Conservation (phyloP, 2,888 invertebrate species). For the Nymphalis urticae region DNA sequence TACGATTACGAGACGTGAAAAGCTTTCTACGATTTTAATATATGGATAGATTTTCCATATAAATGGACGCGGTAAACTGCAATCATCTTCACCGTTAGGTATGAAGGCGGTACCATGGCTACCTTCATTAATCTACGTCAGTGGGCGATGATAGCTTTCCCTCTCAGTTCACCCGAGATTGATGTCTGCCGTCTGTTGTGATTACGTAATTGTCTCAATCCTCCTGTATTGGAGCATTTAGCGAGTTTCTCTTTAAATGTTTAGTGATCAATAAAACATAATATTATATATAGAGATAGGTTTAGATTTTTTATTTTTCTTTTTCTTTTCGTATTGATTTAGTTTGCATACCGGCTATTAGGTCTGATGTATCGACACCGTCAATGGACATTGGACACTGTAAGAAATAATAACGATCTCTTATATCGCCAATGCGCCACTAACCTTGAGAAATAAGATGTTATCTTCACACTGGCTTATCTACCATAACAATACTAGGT, state of each 20-base stretch:
- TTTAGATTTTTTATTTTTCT: no score
- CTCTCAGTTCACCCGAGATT: slow-evolving; percentile 38
- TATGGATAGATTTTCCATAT: slow-evolving; percentile 29
- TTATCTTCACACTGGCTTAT: no score
- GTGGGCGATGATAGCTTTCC: slow-evolving; percentile 42
- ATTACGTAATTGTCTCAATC: slow-evolving; percentile 42
- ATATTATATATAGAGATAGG: no score
- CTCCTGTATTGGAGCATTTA: slow-evolving; percentile 9
- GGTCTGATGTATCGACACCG: no score
- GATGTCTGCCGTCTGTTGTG: slow-evolving; percentile 41
- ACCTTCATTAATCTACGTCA: slow-evolving; percentile 42
- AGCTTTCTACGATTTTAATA: slow-evolving; percentile 25
- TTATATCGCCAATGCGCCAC: no score
- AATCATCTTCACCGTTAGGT: slow-evolving; percentile 34
- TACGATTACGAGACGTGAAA: slow-evolving; percentile 18
- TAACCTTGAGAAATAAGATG: no score
- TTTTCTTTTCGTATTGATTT: no score
- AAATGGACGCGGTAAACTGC: slow-evolving; percentile 26
- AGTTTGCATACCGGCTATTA: no score
- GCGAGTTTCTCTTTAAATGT: slow-evolving; percentile 23
- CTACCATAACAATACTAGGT: no score
- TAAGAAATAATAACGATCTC: no score
- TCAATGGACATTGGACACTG: no score
- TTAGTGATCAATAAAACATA: not conserved
- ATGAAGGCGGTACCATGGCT: slow-evolving; percentile 28